Base-by-base conservation (phyloP, 2,888 invertebrate genomes). In the Dasysyrphus albostriatus region DNA sequence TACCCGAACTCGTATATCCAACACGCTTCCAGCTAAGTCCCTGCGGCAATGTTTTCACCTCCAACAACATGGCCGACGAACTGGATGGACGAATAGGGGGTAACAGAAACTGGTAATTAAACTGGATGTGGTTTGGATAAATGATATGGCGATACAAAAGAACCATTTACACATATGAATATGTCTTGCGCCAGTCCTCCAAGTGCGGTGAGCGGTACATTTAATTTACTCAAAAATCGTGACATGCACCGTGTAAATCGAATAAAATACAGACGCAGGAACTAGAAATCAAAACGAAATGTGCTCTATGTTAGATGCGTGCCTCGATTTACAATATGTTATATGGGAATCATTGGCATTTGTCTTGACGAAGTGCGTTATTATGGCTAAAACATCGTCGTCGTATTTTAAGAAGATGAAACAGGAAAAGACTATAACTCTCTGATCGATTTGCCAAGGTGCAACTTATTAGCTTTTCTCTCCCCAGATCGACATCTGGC, bases 401-500 rank as follows among this genome's bases (percentile, higher is more conserved):
- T 83, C 72, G n/a, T n/a, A 34, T 39, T 10, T n/a, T 29, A 67
- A 73, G 67, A 73, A 81, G 63, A 69, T 37, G 24, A 54, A 69
- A 54, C 82, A 82, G 77, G 73, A 82, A 77, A 70, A 70, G 24
- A n/a, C n/a, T 58, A 42, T n/a, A 39, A 10, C 32, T 47, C 70
- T 49, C 10, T 56, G 58, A 39, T 58, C 63, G 74, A 83, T 79
- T 79, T 70, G 75, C 72, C 44, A 56, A 76, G 76, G 82, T 82
- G 77, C 77, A 85, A 78, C 49, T 82, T 77, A 85, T 85, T 78
- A 82, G 77, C 54, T 81, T 73, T 83, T 76, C 73, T 69, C 65
- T 54, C 70, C 61, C 47, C 54, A 72, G 73, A 73, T 76, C 72
- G 34, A 73, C 47, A 73, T 76, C 73, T 67, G 72, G 76, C 39